phyloP scores from a whole-genome alignment of 2,797 vertebrate species.

The Prionace glauca region DNA sequence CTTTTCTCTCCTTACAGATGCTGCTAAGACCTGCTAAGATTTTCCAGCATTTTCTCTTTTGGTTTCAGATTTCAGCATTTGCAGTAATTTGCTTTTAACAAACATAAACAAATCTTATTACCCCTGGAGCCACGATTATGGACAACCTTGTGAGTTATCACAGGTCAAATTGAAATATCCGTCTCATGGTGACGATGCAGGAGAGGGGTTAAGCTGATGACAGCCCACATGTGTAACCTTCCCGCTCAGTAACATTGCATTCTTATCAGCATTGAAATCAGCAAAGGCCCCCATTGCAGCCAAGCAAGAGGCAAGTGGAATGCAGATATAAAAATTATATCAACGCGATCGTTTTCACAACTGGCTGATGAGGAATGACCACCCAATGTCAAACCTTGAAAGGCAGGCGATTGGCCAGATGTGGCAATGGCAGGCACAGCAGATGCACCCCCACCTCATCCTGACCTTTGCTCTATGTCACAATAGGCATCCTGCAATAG shows the following conservation, averaged over 20 bases:
- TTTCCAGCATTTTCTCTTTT: too few relatives aligned
- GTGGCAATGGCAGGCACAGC: neutral
- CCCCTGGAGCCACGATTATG: neutral
- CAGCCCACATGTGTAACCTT: neutral
- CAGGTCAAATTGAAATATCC: neutral
- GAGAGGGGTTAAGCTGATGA: neutral
- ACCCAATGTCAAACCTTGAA: neutral
- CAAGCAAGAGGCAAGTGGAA: neutral
- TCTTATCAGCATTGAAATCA: neutral
- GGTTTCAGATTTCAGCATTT: too few relatives aligned
- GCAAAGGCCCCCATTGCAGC: too few relatives aligned
- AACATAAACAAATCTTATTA: neutral
- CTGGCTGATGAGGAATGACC: neutral
- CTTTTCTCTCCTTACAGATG: too few relatives aligned
- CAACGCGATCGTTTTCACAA: neutral
- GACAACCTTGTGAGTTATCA: neutral
- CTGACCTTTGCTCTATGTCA: neutral
- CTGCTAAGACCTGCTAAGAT: too few relatives aligned
- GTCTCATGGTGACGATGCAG: neutral
- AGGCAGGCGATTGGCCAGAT: neutral
- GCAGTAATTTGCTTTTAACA: too few relatives aligned
- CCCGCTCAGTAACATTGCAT: neutral
- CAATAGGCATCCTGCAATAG: neutral
- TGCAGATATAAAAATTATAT: neutral
- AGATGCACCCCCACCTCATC: neutral